Percentiles rank a stretch among this genome's conserved stretches.
phyloP scores from a whole-genome alignment of 1,140 invertebrate genomes.

The Neoseiulus cucumeris region DNA sequence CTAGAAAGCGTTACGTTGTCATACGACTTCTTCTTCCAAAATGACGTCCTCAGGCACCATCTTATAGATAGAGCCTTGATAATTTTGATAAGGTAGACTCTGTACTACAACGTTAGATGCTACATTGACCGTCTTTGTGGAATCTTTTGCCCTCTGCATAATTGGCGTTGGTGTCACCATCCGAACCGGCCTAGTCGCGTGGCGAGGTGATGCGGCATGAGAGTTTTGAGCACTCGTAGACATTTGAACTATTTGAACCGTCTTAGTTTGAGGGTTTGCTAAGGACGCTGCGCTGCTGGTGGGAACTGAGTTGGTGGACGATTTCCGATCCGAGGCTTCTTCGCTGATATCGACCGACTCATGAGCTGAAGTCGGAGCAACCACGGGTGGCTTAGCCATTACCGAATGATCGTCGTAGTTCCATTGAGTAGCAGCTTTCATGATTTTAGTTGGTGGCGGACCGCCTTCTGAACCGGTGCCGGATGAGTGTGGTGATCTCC shows the following conservation, averaged over 20 bases:
- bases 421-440: neutral
- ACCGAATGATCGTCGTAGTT: conserved; percentile 5
- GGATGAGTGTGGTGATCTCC: neutral
- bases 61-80: conserved; percentile 5
- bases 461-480: neutral
- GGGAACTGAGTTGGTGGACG: too few species aligned
- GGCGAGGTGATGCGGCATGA: neutral
- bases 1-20: neutral
- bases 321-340: too few species aligned
- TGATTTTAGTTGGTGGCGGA: neutral
- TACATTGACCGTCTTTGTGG: neutral
- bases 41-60: conserved; percentile 8
- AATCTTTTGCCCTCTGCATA: too few species aligned
- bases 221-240: conserved; percentile 1
- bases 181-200: too few species aligned
- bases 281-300: too few species aligned
- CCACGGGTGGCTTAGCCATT: neutral
- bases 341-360: too few species aligned
- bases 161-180: too few species aligned
- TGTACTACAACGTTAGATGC: neutral
- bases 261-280: neutral
- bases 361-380: neutral
- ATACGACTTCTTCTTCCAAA: conserved; percentile 2
- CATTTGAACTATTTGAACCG: conserved; percentile 11
- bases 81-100: neutral